Evolutionary conservation across 1,140 invertebrate genomes (phyloP).

Genomic region (Atta colombica): DNA sequence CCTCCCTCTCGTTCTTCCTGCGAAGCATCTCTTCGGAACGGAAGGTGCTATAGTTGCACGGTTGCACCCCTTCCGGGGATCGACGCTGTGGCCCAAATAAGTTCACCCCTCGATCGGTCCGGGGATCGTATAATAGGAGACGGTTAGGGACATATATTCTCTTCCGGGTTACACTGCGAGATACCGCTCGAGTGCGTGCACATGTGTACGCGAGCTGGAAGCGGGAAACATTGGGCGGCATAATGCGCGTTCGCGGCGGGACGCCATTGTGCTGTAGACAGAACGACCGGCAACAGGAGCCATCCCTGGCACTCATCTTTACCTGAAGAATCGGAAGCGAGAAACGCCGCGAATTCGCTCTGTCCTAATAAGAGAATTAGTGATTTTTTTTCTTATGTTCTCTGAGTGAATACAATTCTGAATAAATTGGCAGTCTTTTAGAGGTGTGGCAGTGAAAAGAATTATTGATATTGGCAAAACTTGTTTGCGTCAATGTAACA

Average conservation of each 20-base stretch:
- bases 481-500: background rate
- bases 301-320: constrained; percentile 70
- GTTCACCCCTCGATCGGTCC: constrained; percentile 76
- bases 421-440: constrained; percentile 1
- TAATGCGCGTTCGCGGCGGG: constrained; percentile 75
- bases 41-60: constrained; percentile 72
- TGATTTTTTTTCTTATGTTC: background rate
- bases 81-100: constrained; percentile 67
- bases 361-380: constrained; percentile 29
- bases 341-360: background rate
- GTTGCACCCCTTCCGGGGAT: constrained; percentile 61
- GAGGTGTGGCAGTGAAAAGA: background rate
- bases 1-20: constrained; percentile 51
- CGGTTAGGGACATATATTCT: constrained; percentile 81
- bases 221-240: constrained; percentile 71
- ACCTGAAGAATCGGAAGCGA: constrained; percentile 32
- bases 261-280: constrained; percentile 78
- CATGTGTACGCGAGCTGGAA: constrained; percentile 37
- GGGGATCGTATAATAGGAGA: constrained; percentile 80
- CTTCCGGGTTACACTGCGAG: constrained; percentile 73
- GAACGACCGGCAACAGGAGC: constrained; percentile 78
- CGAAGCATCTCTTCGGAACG: constrained; percentile 53
- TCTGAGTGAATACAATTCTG: background rate
- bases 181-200: constrained; percentile 49
- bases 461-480: constrained; percentile 25